A percentile compares a stretch with the other conserved stretches of the same genome.
phyloP scores from a whole-genome alignment of 2,888 invertebrate species.

The Tupiocoris notatus region DNA sequence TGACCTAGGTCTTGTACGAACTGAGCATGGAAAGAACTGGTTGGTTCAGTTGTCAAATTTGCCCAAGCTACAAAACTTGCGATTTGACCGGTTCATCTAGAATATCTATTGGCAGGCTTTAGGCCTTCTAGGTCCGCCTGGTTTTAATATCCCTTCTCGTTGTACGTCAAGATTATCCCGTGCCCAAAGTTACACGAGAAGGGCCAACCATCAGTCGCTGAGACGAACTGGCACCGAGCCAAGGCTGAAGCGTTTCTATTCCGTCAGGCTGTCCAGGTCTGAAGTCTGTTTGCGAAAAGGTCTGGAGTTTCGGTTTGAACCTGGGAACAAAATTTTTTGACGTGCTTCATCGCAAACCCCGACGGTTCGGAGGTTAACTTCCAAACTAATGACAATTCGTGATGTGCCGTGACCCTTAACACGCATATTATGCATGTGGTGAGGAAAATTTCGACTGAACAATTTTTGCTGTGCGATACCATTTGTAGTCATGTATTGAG shows the following conservation, averaged over 20 bases:
- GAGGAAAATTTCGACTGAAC: background rate
- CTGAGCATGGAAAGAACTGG: too few relatives aligned
- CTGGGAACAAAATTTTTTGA: background rate
- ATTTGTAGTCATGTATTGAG: too few relatives aligned
- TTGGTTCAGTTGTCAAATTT: too few relatives aligned
- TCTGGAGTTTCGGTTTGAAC: conserved; percentile 17
- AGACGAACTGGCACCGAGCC: conserved; percentile 21
- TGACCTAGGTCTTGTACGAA: too few relatives aligned
- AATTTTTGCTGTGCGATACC: too few relatives aligned
- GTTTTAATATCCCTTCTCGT: too few relatives aligned
- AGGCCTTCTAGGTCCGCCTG: too few relatives aligned
- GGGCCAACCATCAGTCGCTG: background rate
- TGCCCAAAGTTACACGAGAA: conserved; percentile 10
- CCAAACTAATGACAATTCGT: background rate
- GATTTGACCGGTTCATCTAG: too few relatives aligned
- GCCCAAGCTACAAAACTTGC: too few relatives aligned
- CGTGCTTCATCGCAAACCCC: conserved; percentile 5
- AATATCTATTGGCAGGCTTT: too few relatives aligned
- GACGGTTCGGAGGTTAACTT: conserved; percentile 12
- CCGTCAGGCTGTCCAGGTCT: conserved; percentile 36
- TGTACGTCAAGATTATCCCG: conserved; percentile 21
- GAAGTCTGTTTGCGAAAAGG: background rate
- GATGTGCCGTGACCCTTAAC: background rate
- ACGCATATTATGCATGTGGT: background rate
- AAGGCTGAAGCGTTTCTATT: conserved; percentile 21